These are phyloP conservation scores for Alethe diademata DNA, from an alignment of 2,113 vertebrate species.

Conservation along the genomic window DNA sequence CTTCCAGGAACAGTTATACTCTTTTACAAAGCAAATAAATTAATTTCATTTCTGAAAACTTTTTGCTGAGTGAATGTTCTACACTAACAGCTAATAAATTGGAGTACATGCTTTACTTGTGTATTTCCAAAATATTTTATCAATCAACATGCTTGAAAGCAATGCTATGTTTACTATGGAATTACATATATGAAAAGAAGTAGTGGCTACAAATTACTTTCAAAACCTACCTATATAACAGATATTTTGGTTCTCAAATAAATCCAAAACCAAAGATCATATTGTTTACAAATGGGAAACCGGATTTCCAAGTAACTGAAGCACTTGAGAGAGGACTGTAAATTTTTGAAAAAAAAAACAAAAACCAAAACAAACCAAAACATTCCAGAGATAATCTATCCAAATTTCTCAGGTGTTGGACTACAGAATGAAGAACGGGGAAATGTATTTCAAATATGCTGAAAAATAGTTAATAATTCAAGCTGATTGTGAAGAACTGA, in stretches of 20 bases:
- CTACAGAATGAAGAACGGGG: not conserved
- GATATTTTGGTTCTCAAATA: not conserved
- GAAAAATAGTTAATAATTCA: not conserved
- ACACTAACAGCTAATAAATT: not conserved
- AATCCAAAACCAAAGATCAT: not conserved
- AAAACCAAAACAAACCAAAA: not conserved
- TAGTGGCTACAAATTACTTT: not conserved
- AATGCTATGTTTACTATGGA: accelerated
- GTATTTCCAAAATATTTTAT: not conserved
- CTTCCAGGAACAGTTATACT: not conserved
- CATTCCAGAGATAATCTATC: not conserved
- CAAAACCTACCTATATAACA: not conserved
- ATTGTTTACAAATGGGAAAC: not conserved
- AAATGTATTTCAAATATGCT: not conserved
- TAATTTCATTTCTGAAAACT: not conserved
- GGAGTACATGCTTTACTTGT: not conserved
- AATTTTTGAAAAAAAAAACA: not conserved
- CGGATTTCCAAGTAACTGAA: not conserved
- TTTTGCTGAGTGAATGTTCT: not conserved
- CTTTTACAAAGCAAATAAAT: not conserved
- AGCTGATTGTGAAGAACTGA: not conserved
- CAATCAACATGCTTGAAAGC: not conserved
- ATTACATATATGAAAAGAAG: not conserved
- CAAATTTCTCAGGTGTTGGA: not conserved
- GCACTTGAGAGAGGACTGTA: not conserved